These are phyloP conservation scores for Brevimyrus niger DNA, from an alignment of 2,113 vertebrate genomes.

Conservation along the genomic window DNA sequence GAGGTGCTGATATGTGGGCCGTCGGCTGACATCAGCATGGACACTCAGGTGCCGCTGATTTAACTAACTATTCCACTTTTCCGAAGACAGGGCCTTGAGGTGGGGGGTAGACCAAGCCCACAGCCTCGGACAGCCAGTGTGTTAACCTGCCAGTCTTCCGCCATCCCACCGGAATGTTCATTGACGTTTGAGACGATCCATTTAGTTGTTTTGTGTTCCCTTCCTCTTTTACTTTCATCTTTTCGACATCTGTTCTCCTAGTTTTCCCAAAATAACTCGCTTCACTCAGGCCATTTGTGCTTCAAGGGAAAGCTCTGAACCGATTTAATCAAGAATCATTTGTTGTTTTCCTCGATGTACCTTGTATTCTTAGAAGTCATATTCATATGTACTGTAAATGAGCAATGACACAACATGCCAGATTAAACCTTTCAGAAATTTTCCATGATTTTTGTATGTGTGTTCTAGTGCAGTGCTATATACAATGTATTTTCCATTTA, in stretches of 20 bases:
- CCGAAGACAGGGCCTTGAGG: not conserved
- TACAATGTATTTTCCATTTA: not conserved
- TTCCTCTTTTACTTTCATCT: not conserved
- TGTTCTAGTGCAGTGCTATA: not conserved
- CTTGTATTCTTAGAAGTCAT: not conserved
- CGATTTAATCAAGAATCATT: not conserved
- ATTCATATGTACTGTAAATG: not conserved
- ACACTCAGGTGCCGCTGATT: not conserved
- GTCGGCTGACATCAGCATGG: not conserved
- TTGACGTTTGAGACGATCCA: not conserved
- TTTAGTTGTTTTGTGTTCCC: not conserved
- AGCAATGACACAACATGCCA: not conserved
- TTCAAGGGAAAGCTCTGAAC: not conserved
- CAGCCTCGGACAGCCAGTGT: not conserved
- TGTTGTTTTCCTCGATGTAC: not conserved
- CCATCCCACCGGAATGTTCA: not conserved
- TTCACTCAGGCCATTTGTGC: not conserved
- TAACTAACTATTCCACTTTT: not conserved
- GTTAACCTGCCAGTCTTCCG: not conserved
- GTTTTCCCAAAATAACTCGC: not conserved
- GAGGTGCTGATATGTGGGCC: not conserved
- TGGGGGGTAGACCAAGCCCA: not conserved
- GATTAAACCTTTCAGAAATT: not conserved
- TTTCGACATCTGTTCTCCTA: not conserved
- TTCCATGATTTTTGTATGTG: not conserved